Base-by-base conservation (phyloP, 2,888 invertebrate species). In the Meloe dianella region DNA sequence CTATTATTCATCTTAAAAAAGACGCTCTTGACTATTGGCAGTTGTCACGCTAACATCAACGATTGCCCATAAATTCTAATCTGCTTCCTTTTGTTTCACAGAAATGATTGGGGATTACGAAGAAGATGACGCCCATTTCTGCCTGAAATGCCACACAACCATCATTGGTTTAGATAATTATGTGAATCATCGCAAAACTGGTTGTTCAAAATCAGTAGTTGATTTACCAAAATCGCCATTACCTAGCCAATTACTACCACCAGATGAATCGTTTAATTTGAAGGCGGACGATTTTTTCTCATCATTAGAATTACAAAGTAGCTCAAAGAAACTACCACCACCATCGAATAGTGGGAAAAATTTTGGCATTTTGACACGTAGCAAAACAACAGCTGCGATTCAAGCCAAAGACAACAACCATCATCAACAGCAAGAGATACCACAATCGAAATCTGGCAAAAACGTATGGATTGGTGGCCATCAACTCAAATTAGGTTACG, bases 271-370 rank as follows among this genome's bases (percentile, higher is more conserved):
- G 2, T 90, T 90, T 74, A 87, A 87, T 60, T 84, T 92, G 5
- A 92, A 92, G 70, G 94, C 94, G 0, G 93, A 93, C 79, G 91
- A 94, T 6, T 96, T 96, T 82, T 96, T 96, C 77, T 93, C 92
- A 41, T 93, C 93, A 0, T 83, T 96, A 38, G 92, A 93, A 78
- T 80, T 94, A 14, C 92, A 92, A 76, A 93, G 93, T 77, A 92
- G 91, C 75, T 86, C 87, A 0, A 91, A 90, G 74, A 87, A 88
- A 71, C 62, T 77, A 6, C 66, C 73, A 14, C 71, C 69, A 12
- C 84, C 86, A 0, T 79, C 88, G 0, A 84, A 87, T 0, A 84
- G 87, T 61, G 84, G 87, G 0, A 80, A 79, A 74, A 77, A 77
- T 41, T 77, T 80, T 66, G 84, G 85, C 2, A 82, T 85, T 29